Evolutionary conservation across 2,888 invertebrate species (phyloP).

Genomic region (Nemurella pictetii): DNA sequence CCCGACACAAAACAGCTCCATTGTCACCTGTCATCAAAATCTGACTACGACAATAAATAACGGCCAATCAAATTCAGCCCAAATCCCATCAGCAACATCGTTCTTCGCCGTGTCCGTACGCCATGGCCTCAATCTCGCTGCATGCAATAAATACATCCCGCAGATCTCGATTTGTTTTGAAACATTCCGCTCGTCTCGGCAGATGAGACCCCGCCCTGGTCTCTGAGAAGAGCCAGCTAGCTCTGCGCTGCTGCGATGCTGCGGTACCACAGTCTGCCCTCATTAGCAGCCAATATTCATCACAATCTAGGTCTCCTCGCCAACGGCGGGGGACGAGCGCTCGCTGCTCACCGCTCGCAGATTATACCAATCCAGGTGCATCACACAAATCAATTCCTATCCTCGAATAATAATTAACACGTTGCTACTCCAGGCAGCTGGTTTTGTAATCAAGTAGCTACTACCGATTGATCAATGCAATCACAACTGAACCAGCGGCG

Average conservation of each 20-base stretch:
- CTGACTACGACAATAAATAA: neutral
- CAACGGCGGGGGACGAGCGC: neutral
- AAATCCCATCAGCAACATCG: neutral
- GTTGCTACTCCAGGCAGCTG: neutral
- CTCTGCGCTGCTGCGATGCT: neutral
- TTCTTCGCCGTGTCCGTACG: neutral
- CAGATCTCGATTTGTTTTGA: neutral
- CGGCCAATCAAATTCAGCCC: neutral
- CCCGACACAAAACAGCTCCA: neutral
- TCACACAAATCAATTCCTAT: neutral
- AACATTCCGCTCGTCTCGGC: neutral
- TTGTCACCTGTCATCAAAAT: neutral
- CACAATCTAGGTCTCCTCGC: neutral
- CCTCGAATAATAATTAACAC: neutral
- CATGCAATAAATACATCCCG: neutral
- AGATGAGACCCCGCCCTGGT: too few relatives aligned
- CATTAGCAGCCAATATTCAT: neutral
- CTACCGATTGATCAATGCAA: neutral
- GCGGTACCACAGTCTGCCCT: neutral
- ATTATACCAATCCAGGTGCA: neutral
- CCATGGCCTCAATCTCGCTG: slow-evolving; percentile 13
- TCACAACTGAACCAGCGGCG: too few relatives aligned
- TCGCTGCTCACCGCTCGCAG: neutral
- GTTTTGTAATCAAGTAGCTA: neutral
- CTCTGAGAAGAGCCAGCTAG: neutral